Conservation (phyloP, 1,140 invertebrate species). For the Drosophila orena region DNA sequence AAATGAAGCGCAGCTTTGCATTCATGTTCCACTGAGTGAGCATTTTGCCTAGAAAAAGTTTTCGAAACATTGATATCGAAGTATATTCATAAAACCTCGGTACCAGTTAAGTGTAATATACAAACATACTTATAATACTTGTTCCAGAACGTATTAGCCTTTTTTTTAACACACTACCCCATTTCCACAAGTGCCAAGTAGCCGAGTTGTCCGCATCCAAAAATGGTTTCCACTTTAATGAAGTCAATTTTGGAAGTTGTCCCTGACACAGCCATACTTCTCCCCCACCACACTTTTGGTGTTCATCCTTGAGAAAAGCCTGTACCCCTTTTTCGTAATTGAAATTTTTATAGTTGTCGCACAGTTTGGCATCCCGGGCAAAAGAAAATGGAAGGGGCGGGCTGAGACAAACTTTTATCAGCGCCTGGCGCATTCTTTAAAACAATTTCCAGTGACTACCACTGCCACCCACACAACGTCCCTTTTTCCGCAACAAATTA, state of each 20-base stretch:
- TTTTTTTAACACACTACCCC: not conserved
- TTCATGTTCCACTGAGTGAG: not conserved
- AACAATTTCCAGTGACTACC: constrained; percentile 64
- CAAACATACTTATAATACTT: not conserved
- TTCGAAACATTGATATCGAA: not conserved
- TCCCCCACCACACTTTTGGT: not conserved
- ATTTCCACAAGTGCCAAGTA: constrained; percentile 47
- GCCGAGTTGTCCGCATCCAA: constrained; percentile 30
- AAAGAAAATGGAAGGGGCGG: constrained; percentile 8
- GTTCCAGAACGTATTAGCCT: not conserved
- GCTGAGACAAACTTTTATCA: constrained; percentile 64
- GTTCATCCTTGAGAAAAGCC: not conserved
- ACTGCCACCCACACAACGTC: not conserved
- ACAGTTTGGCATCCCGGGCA: constrained; percentile 40
- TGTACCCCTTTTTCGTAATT: constrained; percentile 61
- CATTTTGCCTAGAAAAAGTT: not conserved
- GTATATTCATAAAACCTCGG: not conserved
- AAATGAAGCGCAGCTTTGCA: constrained; percentile 69
- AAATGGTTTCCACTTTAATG: constrained; percentile 80
- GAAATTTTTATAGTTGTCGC: constrained; percentile 83
- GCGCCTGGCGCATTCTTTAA: constrained; percentile 68
- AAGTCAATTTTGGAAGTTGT: constrained; percentile 66
- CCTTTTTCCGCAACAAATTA: constrained; percentile 69
- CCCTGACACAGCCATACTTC: not conserved
- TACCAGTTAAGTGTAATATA: not conserved